phyloP scores from a whole-genome alignment of 1,140 invertebrate species.

The Matsumurasca onukii region DNA sequence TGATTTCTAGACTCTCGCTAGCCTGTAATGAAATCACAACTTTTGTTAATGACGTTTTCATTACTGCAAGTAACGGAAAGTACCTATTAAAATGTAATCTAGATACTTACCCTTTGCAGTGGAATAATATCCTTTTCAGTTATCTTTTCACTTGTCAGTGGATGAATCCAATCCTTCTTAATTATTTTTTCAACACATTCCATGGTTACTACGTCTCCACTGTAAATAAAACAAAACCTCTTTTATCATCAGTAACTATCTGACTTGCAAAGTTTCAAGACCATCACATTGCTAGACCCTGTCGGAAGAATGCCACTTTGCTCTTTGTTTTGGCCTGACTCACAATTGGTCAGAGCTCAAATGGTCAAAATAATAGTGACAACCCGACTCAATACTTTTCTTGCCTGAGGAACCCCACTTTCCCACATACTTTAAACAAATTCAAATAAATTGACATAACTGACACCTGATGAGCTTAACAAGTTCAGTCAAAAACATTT shows the following conservation, averaged over 20 bases:
- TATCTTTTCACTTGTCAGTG: conserved; percentile 84
- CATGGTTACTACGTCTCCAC: conserved; percentile 94
- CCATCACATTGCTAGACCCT: neutral
- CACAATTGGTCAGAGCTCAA: neutral
- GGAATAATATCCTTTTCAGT: conserved; percentile 91
- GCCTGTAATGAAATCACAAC: too few relatives aligned
- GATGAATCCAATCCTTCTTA: conserved; percentile 96
- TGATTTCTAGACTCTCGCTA: too few relatives aligned
- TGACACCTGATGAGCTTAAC: neutral
- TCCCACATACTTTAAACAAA: neutral
- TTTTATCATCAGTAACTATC: neutral
- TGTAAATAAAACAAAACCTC: conserved; percentile 47
- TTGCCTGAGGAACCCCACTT: neutral
- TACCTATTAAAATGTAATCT: too few relatives aligned
- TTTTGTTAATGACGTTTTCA: too few relatives aligned
- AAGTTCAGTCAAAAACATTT: too few relatives aligned
- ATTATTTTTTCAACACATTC: conserved; percentile 97
- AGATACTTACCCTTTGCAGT: conserved; percentile 73
- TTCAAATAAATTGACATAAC: neutral
- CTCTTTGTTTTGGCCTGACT: neutral
- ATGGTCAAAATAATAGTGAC: neutral
- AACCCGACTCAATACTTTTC: neutral
- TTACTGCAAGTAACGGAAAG: too few relatives aligned
- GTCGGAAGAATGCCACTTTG: neutral
- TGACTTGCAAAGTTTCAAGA: neutral